These are phyloP conservation scores for Nothobranchius furzeri DNA, from an alignment of 2,113 vertebrate genomes.

Conservation along the genomic window DNA sequence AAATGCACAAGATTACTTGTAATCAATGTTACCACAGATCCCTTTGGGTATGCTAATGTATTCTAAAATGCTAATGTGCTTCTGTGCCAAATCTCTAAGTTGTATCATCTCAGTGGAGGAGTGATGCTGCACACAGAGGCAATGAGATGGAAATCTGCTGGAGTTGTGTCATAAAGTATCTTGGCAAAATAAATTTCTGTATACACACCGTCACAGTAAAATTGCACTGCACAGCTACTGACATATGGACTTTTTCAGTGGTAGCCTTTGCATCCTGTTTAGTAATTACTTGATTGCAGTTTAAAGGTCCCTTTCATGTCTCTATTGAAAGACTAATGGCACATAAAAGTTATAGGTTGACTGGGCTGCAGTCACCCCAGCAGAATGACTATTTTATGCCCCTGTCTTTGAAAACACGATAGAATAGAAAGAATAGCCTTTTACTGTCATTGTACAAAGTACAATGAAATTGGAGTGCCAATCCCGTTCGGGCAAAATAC, in stretches of 20 bases:
- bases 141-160: slow-evolving; percentile 56
- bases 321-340: slow-evolving; percentile 29
- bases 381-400: slow-evolving; percentile 18
- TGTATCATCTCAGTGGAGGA: slow-evolving; percentile 55
- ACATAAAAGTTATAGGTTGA: slow-evolving; percentile 31
- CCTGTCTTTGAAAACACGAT: slow-evolving; percentile 5
- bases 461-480: too few species aligned
- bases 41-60: slow-evolving; percentile 65
- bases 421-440: too few species aligned
- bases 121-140: slow-evolving; percentile 26
- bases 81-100: slow-evolving; percentile 52
- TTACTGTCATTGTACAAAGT: too few species aligned
- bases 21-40: slow-evolving; percentile 66
- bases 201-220: slow-evolving; percentile 2
- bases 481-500: too few species aligned
- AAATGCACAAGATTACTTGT: slow-evolving; percentile 62
- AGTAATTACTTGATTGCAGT: slow-evolving; percentile 33
- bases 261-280: slow-evolving; percentile 30
- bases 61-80: slow-evolving; percentile 71
- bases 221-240: not conserved
- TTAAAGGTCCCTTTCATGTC: slow-evolving; percentile 43
- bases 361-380: slow-evolving; percentile 1
- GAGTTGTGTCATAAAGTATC: slow-evolving; percentile 42
- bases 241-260: slow-evolving; percentile 25
- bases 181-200: slow-evolving; percentile 35